These are phyloP conservation scores for Melanophora roralis DNA, from an alignment of 2,888 invertebrate species.

Conservation along the genomic window DNA sequence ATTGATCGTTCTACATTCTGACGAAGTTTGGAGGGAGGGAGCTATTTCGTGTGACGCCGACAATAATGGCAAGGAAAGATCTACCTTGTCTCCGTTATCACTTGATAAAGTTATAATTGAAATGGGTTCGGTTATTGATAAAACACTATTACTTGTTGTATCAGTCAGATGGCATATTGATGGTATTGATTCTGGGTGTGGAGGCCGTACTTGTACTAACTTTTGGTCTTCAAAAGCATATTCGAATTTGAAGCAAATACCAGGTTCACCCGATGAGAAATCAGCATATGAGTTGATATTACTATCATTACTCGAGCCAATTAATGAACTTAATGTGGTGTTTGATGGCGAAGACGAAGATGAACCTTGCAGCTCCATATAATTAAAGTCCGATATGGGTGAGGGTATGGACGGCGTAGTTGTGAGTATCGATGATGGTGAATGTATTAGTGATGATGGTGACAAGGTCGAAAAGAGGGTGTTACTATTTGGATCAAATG, in stretches of 20 bases:
- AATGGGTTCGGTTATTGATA: conserved; percentile 65
- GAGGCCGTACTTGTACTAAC: conserved; percentile 74
- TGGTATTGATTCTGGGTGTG: conserved; percentile 59
- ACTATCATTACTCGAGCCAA: conserved; percentile 38
- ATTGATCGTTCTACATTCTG: conserved; percentile 58
- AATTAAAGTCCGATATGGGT: conserved; percentile 61
- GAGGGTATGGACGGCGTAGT: conserved; percentile 38
- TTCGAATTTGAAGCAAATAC: conserved; percentile 74
- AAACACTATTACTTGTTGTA: conserved; percentile 5
- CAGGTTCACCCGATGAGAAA: conserved; percentile 62
- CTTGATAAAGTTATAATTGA: conserved; percentile 39
- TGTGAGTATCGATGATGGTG: conserved; percentile 48
- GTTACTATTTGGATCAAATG: neutral
- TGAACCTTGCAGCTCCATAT: conserved; percentile 47
- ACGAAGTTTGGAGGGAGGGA: conserved; percentile 19
- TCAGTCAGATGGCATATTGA: conserved; percentile 6
- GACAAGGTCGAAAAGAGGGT: conserved; percentile 35
- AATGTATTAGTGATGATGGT: conserved; percentile 40
- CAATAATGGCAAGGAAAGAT: conserved; percentile 33
- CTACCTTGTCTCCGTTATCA: conserved; percentile 29
- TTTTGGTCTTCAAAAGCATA: conserved; percentile 75
- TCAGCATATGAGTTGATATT: conserved; percentile 35
- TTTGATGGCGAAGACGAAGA: conserved; percentile 18
- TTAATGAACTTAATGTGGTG: conserved; percentile 35
- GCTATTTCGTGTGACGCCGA: conserved; percentile 30